Conservation (phyloP, 2,797 vertebrate species). For the Molossus molossus region DNA sequence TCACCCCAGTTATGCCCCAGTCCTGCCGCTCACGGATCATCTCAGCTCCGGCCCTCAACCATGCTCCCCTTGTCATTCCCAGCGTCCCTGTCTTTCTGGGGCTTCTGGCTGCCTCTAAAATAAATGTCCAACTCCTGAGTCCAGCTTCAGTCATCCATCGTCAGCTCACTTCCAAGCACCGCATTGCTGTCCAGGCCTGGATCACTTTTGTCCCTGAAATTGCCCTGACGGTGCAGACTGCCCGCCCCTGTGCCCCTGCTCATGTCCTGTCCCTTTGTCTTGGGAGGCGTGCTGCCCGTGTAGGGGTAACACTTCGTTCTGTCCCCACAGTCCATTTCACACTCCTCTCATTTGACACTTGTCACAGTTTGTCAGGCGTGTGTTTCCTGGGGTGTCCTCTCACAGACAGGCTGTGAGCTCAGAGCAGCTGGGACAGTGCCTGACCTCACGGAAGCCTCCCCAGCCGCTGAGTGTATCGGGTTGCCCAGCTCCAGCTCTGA, state of each 20-base stretch:
- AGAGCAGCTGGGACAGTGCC: background rate
- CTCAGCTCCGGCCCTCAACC: background rate
- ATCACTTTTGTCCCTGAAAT: background rate
- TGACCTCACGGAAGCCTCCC: background rate
- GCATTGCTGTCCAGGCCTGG: background rate
- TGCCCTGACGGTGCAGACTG: background rate
- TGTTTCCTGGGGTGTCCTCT: constrained; percentile 5
- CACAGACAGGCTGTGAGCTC: background rate
- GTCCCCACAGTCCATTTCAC: background rate
- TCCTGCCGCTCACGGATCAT: background rate
- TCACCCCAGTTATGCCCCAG: background rate
- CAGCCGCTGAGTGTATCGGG: background rate
- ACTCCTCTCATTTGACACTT: constrained; percentile 16
- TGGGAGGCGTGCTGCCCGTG: background rate
- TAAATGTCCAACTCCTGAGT: background rate
- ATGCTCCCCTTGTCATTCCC: background rate
- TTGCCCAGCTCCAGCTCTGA: background rate
- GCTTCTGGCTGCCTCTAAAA: background rate
- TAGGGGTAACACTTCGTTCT: background rate
- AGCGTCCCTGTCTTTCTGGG: background rate
- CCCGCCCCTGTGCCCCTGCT: background rate
- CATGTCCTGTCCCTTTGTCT: background rate
- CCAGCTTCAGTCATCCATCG: background rate
- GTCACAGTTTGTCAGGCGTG: background rate
- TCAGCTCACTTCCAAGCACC: background rate